These are phyloP conservation scores for Tupaia tana DNA, from an alignment of 2,113 vertebrate species.

Conservation along the genomic window DNA sequence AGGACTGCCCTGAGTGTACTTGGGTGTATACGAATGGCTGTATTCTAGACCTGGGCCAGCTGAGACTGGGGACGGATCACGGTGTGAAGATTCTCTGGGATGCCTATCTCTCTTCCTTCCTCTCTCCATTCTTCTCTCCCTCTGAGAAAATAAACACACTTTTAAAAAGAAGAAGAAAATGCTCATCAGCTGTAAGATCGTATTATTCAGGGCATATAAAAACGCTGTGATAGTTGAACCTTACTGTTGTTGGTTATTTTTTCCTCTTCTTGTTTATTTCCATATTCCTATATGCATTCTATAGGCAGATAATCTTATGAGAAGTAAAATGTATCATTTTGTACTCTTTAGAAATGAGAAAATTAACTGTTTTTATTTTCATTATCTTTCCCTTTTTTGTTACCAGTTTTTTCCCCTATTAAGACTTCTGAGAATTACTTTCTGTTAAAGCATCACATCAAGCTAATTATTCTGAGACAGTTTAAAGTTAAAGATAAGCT, in stretches of 20 bases:
- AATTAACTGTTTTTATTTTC: constrained; percentile 60
- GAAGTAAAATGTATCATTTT: constrained; percentile 66
- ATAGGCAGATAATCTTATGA: constrained; percentile 33
- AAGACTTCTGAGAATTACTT: constrained; percentile 74
- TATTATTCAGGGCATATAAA: constrained; percentile 17
- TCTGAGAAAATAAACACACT: not conserved
- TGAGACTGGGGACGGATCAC: no score
- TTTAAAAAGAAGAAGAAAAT: not conserved
- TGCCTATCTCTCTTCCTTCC: no score
- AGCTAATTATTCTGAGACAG: constrained; percentile 75
- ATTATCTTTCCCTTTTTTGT: constrained; percentile 56
- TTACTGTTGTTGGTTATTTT: not conserved
- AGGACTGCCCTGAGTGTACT: no score
- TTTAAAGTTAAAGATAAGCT: constrained; percentile 77
- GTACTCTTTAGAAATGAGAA: constrained; percentile 55
- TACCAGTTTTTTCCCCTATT: constrained; percentile 56
- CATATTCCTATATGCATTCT: constrained; percentile 35
- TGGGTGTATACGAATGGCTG: no score
- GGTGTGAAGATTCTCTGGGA: no score
- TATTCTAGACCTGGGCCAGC: no score
- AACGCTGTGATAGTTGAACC: not conserved
- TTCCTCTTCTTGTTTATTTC: constrained; percentile 50
- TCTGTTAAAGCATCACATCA: constrained; percentile 65
- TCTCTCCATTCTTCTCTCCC: no score
- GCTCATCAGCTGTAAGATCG: not conserved